These are phyloP conservation scores for Ganaspis brasiliensis DNA, from an alignment of 2,888 invertebrate species.

Conservation along the genomic window DNA sequence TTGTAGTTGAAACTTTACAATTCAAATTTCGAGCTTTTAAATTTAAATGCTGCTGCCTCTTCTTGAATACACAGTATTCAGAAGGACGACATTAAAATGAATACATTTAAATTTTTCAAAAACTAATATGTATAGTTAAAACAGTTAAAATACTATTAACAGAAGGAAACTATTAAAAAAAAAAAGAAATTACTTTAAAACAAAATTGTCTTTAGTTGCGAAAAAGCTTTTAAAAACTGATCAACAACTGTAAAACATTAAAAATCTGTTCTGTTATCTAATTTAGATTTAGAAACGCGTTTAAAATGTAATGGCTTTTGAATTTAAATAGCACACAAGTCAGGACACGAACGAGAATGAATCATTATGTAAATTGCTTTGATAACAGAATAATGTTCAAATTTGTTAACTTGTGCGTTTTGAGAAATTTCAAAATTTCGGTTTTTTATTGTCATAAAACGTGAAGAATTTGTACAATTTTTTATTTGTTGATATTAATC, in stretches of 20 bases:
- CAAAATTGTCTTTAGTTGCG: not conserved
- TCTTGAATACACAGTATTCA: not conserved
- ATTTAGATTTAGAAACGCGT: not conserved
- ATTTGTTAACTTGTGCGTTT: slow-evolving; percentile 13
- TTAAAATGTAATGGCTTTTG: slow-evolving; percentile 5
- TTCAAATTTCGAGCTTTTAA: not conserved
- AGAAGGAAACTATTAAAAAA: no score
- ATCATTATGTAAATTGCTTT: slow-evolving; percentile 35
- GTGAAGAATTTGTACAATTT: no score
- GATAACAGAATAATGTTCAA: slow-evolving; percentile 22
- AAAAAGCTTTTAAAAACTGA: not conserved
- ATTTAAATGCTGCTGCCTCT: not conserved
- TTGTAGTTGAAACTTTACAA: not conserved
- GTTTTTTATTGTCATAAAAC: no score
- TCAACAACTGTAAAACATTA: not conserved
- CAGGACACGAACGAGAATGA: slow-evolving; percentile 25
- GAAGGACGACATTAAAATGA: not conserved
- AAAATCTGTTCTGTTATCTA: not conserved
- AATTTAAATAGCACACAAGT: slow-evolving; percentile 2
- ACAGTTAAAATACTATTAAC: no score
- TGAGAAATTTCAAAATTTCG: not conserved
- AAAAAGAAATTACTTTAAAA: not conserved
- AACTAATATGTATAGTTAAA: not conserved
- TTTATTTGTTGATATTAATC: not conserved
- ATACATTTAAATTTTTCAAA: not conserved